phyloP scores from a whole-genome alignment of 2,113 vertebrate species.

The Bufo bufo region DNA sequence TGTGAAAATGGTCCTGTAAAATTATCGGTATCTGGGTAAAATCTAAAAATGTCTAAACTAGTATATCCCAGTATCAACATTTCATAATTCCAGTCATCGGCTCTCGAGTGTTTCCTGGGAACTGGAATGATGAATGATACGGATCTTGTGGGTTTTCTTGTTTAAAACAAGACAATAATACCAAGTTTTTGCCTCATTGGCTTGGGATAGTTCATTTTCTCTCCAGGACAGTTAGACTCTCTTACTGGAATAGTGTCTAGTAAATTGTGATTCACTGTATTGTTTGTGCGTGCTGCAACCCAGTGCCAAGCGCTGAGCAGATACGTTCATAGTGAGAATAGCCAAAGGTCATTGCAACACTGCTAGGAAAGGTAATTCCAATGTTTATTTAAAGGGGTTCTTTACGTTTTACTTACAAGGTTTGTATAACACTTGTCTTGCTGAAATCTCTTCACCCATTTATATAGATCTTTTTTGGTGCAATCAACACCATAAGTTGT shows the following conservation, averaged over 20 bases:
- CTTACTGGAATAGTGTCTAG: slow-evolving; percentile 42
- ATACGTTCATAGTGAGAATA: not conserved
- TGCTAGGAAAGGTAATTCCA: not conserved
- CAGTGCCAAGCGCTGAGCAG: slow-evolving; percentile 19
- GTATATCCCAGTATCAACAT: not conserved
- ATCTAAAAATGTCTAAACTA: not conserved
- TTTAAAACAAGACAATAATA: not conserved
- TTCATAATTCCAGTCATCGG: not conserved
- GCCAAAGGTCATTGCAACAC: slow-evolving; percentile 22
- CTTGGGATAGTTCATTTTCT: not conserved
- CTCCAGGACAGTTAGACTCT: not conserved
- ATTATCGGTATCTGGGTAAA: no score
- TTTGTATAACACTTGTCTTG: no score
- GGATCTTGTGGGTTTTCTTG: not conserved
- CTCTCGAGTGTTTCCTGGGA: not conserved
- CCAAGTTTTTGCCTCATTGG: not conserved
- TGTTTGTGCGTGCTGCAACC: slow-evolving; percentile 36
- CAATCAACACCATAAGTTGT: no score
- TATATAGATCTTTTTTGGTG: no score
- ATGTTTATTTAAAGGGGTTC: not conserved
- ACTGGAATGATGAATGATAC: not conserved
- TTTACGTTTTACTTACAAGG: no score
- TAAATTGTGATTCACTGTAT: slow-evolving; percentile 24
- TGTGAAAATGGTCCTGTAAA: no score
- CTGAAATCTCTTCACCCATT: no score